phyloP scores from a whole-genome alignment of 1,140 invertebrate genomes.

The Spodoptera litura region DNA sequence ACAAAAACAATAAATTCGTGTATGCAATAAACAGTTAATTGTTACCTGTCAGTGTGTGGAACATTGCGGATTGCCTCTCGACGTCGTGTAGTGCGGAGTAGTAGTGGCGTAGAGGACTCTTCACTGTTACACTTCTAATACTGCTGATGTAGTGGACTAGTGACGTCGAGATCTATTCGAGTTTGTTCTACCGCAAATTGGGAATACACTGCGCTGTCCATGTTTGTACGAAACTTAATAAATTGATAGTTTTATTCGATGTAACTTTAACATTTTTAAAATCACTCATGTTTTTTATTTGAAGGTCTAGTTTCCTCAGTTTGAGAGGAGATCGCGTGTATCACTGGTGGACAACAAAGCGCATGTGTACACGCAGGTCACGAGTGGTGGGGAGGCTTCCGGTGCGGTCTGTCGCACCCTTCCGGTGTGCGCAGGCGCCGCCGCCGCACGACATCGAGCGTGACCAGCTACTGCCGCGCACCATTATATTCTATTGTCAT shows the following conservation, averaged over 20 bases:
- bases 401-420: slow-evolving; percentile 76
- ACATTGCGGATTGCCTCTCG: slow-evolving; percentile 53
- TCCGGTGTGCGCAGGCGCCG: slow-evolving; percentile 77
- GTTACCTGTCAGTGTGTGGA: slow-evolving; percentile 45
- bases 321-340: slow-evolving; percentile 63
- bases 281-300: slow-evolving; percentile 6
- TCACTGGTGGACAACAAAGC: slow-evolving; percentile 62
- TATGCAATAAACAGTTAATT: slow-evolving; percentile 17
- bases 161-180: not conserved
- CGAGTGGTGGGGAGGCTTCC: slow-evolving; percentile 76
- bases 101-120: slow-evolving; percentile 44
- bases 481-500: slow-evolving; percentile 72
- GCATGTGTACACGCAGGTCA: slow-evolving; percentile 72
- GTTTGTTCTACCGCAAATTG: slow-evolving; percentile 6
- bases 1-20: no score
- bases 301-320: slow-evolving; percentile 19
- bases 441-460: slow-evolving; percentile 63
- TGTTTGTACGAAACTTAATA: not conserved
- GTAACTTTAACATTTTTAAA: not conserved
- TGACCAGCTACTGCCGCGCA: slow-evolving; percentile 62
- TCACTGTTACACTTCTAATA: slow-evolving; percentile 52
- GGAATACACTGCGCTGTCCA: not conserved
- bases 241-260: not conserved
- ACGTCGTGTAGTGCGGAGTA: slow-evolving; percentile 44
- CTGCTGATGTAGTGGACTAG: slow-evolving; percentile 46